Base-by-base conservation (phyloP, 1,140 invertebrate species). In the Akabosia matsudoensis region DNA sequence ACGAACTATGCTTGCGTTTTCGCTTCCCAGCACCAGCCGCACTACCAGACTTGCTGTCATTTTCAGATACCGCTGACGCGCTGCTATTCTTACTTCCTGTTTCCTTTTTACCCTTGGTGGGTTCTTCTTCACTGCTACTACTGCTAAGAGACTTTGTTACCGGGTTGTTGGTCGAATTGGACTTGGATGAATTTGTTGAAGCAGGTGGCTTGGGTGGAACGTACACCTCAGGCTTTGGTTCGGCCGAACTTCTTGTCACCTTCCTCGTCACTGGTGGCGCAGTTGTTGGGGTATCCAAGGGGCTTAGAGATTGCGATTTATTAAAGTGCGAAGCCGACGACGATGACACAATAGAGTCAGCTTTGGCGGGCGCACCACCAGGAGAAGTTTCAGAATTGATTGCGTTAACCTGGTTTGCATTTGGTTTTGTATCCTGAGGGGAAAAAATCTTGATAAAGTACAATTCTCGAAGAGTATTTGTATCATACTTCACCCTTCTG, bases 1-100 rank as follows among this genome's bases (percentile, higher is more conserved):
- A 77, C 18, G 73, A 74, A 26, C 28, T 37, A 76, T 30, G 61
- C 22, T 67, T 67, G 61, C 61, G 61, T n/a, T 73, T 73, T 22
- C 75, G 45, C 37, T 76, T 76, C 1, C 71, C 74, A 26, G 67
- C 30, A 56, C 37, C 52, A 56, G 74, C 83, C 67, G 85, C 86
- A 74, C 85, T 85, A 73, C 85, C 85, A 0, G 85, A 85, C 70
- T 86, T 85, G 33, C 85, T 84, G 0, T 64, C 56, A 16, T 37
- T 52, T 26, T 24, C 61, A 70, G 24, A 54, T 45, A n/a, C 74
- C 18, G n/a, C 76, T 34, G 61, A 14, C 51, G 30, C n/a, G 13
- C 33, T 30, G 26, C 33, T 73, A 52, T 33, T 30, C 67, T 24
- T 14, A 52, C 26, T 75, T 37, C 22, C n/a, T 33, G 30, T 45